Percentiles rank a stretch among this genome's conserved stretches.
These are phyloP conservation scores for Brenthis daphne DNA, from an alignment of 2,888 invertebrate species.

Conservation along the genomic window DNA sequence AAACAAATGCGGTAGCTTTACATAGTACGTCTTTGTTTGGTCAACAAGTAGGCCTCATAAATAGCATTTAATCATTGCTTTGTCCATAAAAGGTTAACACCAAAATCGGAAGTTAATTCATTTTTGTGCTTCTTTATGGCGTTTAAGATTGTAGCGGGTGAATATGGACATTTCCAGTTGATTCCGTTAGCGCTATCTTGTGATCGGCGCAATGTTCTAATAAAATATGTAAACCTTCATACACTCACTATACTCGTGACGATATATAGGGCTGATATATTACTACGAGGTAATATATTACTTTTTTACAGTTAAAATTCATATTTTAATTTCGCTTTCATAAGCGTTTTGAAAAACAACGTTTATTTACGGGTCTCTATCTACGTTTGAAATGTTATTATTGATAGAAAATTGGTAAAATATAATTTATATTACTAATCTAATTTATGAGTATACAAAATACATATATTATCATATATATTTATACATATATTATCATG, in stretches of 20 bases:
- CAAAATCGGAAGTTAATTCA: slow-evolving; percentile 38
- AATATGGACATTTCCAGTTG: slow-evolving; percentile 36
- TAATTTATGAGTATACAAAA: too few species aligned
- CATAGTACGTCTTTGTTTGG: slow-evolving; percentile 44
- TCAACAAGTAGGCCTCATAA: slow-evolving; percentile 45
- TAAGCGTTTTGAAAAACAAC: not conserved
- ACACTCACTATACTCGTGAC: not conserved
- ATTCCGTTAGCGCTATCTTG: slow-evolving; percentile 19
- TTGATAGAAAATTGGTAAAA: too few species aligned
- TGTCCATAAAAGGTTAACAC: slow-evolving; percentile 36
- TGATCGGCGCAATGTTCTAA: slow-evolving; percentile 1
- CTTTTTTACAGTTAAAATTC: not conserved
- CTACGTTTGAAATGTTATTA: too few species aligned
- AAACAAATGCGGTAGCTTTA: slow-evolving; percentile 41
- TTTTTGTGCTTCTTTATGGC: slow-evolving; percentile 30
- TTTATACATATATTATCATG: too few species aligned
- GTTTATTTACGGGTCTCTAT: too few species aligned
- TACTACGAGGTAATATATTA: not conserved
- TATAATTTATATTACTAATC: too few species aligned
- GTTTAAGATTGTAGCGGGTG: slow-evolving; percentile 30
- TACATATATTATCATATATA: too few species aligned
- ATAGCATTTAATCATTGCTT: slow-evolving; percentile 42
- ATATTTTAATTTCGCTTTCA: too few species aligned
- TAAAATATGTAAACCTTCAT: slow-evolving; percentile 16
- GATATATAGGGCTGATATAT: not conserved